Base-by-base conservation (phyloP, 1,140 invertebrate species). In the Alviniconcha marisindica region DNA sequence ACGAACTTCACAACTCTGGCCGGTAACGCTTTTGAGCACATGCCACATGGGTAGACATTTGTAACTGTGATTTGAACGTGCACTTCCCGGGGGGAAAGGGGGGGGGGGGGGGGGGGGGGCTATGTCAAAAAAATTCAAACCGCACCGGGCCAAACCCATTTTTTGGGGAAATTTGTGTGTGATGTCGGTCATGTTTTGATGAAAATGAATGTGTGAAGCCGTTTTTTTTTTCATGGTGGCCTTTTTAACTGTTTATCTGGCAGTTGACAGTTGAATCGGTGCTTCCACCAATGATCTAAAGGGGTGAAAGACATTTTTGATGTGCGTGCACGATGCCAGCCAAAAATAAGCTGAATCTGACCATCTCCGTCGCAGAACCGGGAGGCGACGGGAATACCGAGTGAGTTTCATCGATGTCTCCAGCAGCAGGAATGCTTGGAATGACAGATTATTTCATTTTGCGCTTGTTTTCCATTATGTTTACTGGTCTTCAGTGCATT, bases 281-380 rank as follows among this genome's bases (percentile, higher is more conserved):
- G 78, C 33, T 42, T 56, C 71, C 44, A 76, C 81, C 36, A 5
- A 82, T 82, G 81, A 44, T 82, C 54, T 82, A 82, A 82, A 60
- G 12, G 42, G 71, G 51, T 21, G 40, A 31, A 5, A 10, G 78
- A 80, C 12, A 44, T 21, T 54, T 76, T 51, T 60, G 36, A 77
- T 36, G 48, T 18, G 76, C 40, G 36, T 28, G 28, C 79, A 84
- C 71, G n/a, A 89, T 87, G 87, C 88, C 86, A 44, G 89, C 85
- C 88, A 98, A 98, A 93, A 98, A 98, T 94, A 98, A 98, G 94
- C 95, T 98, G 89, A 98, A 98, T 92, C 93, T 98, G 92, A 98
- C 97, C 89, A 94, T 98, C 90, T 97, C 97, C 88, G 96, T 96
- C 83, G 96, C 97, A 86, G 97, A 97, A 91, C 88, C 87, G 15